Base-by-base conservation (phyloP, 1,140 invertebrate species). In the Apis florea region DNA sequence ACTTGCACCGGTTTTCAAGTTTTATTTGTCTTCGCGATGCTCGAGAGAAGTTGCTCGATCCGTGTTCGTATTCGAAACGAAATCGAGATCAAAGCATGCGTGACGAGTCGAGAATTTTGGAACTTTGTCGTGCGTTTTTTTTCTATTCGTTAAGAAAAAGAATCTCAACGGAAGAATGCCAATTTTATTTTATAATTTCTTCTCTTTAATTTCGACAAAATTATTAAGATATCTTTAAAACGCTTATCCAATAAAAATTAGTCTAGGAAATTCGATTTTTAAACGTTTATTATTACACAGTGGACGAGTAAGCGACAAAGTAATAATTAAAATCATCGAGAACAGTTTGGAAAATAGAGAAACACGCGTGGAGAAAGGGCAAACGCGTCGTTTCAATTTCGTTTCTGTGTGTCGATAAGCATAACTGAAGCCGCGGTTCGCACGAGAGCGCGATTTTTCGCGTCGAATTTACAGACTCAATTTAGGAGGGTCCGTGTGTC, bases 401-500 rank as follows among this genome's bases (percentile, higher is more conserved):
- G 26, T 26, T 8, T 31, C 49, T 2, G 59, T 26, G n/a, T 56
- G 49, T 73, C 78, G 53, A 66, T 66, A 56, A 80, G 63, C 40
- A 64, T n/a, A 53, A 73, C 12, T 51, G 3, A 12, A 11, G 0
- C n/a, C n/a, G 51, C 19, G 19, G 13, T 49, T n/a, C 56, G 40
- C 59, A 26, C 13, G 5, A 47, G 40, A 40, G 53, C 31, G 56
- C 49, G 58, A 49, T 67, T 67, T 75, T 74, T 80, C 53, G n/a
- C 40, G 70, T 67, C 19, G 24, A 80, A 74, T 80, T 75, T 67
- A 47, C 71, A 80, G 72, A 80, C 79, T 71, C 49, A 56, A 79
- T 72, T 63, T 53, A 40, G 59, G 12, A 26, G 49, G 49, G 58
- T 71, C 49, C 77, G 71, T 15, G 53, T 58, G 31, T 80, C 53